Evolutionary conservation across 1,140 invertebrate species (phyloP).

Genomic region (Bacillus rossius): DNA sequence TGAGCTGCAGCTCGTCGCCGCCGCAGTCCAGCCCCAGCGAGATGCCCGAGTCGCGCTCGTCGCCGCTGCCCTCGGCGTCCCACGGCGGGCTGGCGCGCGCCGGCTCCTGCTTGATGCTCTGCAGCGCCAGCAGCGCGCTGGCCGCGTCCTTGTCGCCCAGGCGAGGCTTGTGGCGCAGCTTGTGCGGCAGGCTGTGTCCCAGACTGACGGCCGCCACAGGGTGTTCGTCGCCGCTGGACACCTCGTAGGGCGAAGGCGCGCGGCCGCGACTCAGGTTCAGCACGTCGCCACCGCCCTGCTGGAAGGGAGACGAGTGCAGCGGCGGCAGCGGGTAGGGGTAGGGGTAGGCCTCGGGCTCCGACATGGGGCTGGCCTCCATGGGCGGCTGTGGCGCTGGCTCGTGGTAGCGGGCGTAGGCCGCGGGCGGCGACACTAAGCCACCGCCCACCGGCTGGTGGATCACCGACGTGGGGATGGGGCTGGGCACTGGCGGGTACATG

Average conservation of each 20-base stretch:
- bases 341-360: conserved; percentile 26
- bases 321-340: conserved; percentile 25
- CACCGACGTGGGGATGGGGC: conserved; percentile 59
- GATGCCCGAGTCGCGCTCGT: conserved; percentile 83
- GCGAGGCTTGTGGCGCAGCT: conserved; percentile 87
- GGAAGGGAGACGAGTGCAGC: conserved; percentile 27
- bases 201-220: conserved; percentile 40
- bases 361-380: too few relatives aligned
- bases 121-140: conserved; percentile 64
- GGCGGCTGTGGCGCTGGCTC: conserved; percentile 40
- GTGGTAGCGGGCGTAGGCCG: conserved; percentile 25
- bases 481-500: conserved; percentile 50
- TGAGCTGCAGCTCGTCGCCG: conserved; percentile 58
- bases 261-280: conserved; percentile 39
- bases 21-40: conserved; percentile 60
- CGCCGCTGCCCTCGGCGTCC: conserved; percentile 78
- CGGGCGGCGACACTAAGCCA: conserved; percentile 15
- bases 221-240: conserved; percentile 60
- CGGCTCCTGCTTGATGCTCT: conserved; percentile 63
- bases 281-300: conserved; percentile 26
- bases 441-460: conserved; percentile 53
- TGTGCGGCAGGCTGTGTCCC: conserved; percentile 69
- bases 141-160: conserved; percentile 83
- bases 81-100: conserved; percentile 69
- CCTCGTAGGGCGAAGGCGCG: conserved; percentile 58